Evolutionary conservation across 2,113 vertebrate genomes (phyloP).

Genomic region (Bufo gargarizans): DNA sequence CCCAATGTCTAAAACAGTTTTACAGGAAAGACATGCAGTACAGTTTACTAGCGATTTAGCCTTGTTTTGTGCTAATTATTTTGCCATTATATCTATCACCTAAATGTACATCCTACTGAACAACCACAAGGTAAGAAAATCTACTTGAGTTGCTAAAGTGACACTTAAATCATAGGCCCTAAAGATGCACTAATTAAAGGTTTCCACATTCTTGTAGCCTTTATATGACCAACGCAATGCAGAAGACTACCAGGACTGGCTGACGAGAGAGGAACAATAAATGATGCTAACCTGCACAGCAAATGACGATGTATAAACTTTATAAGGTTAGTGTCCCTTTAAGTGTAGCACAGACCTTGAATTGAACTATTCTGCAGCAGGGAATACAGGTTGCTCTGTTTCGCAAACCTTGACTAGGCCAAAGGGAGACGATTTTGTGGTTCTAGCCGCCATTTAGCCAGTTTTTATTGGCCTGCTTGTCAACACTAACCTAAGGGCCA

Average conservation of each 20-base stretch:
- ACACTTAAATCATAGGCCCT: too few species aligned
- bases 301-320: neutral
- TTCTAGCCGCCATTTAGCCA: neutral
- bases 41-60: neutral
- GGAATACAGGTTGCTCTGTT: constrained; percentile 2
- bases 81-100: neutral
- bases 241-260: too few species aligned
- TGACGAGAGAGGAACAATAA: too few species aligned
- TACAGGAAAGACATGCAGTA: neutral
- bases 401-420: neutral
- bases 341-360: neutral
- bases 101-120: neutral
- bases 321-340: neutral
- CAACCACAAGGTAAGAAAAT: neutral
- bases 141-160: neutral
- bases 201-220: neutral
- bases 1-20: neutral
- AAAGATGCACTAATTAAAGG: neutral
- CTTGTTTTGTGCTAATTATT: neutral
- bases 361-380: neutral
- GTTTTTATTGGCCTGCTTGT: neutral
- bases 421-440: neutral
- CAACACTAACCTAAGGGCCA: constrained; percentile 15
- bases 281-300: neutral
- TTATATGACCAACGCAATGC: too few species aligned